Percentiles rank a stretch among this genome's conserved stretches.
phyloP scores from a whole-genome alignment of 2,888 invertebrate genomes.

The Leucozona laternaria region DNA sequence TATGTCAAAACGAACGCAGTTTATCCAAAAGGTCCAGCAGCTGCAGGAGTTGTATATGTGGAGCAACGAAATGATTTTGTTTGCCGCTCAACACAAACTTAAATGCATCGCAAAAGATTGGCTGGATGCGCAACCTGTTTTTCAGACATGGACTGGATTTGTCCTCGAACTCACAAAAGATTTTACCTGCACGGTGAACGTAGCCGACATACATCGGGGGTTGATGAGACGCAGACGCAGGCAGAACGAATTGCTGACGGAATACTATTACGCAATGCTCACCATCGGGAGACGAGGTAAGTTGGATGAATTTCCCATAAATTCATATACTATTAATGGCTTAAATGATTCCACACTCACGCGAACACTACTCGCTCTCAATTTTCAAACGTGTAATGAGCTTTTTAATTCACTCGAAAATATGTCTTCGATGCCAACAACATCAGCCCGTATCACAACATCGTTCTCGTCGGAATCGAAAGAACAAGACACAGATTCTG shows the following conservation, averaged over 20 bases:
- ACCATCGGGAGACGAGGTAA: constrained; percentile 50
- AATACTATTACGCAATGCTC: constrained; percentile 67
- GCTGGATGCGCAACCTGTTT: constrained; percentile 7
- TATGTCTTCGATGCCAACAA: no score
- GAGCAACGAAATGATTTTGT: constrained; percentile 64
- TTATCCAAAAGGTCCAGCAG: constrained; percentile 15
- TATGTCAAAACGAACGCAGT: constrained; percentile 1
- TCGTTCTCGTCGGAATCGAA: no score
- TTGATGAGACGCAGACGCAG: constrained; percentile 40
- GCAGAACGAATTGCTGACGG: constrained; percentile 35
- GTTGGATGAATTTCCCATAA: constrained; percentile 62
- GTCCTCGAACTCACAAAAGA: neutral
- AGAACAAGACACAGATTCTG: no score
- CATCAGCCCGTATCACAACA: no score
- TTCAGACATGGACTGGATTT: constrained; percentile 29
- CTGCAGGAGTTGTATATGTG: constrained; percentile 20
- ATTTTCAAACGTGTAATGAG: no score
- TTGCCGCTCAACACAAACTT: constrained; percentile 20
- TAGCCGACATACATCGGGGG: constrained; percentile 54
- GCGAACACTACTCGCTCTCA: no score
- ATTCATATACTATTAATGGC: neutral
- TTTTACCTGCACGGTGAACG: constrained; percentile 46
- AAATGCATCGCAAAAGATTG: constrained; percentile 14
- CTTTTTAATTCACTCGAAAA: no score
- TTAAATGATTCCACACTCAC: no score